Base-by-base conservation (phyloP, 2,113 vertebrate genomes). In the Ranitomeya variabilis region DNA sequence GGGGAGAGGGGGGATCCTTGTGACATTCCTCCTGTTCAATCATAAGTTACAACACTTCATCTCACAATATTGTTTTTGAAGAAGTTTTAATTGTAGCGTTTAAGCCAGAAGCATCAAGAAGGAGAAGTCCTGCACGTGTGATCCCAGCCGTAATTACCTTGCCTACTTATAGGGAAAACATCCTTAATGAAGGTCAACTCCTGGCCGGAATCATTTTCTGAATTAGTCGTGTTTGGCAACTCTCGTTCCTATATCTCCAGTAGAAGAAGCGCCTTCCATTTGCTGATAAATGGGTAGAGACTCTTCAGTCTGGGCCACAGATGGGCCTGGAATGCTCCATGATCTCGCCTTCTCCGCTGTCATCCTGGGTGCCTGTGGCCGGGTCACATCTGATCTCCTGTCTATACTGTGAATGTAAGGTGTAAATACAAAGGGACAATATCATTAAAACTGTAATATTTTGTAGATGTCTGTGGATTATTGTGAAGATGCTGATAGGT, bases 371-470 rank as follows among this genome's bases (percentile, higher is more conserved):
- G 18, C 62, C 18, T n/a, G 11, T 4, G 10, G 9, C 67, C 23
- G 5, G 3, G 4, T 15, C 4, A 69, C n/a, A 12, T n/a, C 23
- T 0, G 21, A 67, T 67, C 13, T 55, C 76, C 76, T 55, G 19
- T 54, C 37, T 3, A 1, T 19, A 52, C 74, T 80, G 14, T 37
- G 26, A 60, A 81, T 86, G 57, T 86, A 19, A 79, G 23, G 16
- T 85, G 2, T 54, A 62, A 76, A 76, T 54, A 73, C n/a, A 51
- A 31, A 62, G 13, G 57, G 51, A 87, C 67, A 79, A 66, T 80
- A 64, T 67, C 15, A 87, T 80, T 87, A 87, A 81, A 87, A 67
- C 60, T 69, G 79, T 87, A 15, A 80, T 67, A 87, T 87, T 87
- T 87, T 87, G 62, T 87, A 80, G n/a, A 87, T 8, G 3, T 85